phyloP scores from a whole-genome alignment of 1,140 invertebrate genomes.

The Drosophila teissieri region DNA sequence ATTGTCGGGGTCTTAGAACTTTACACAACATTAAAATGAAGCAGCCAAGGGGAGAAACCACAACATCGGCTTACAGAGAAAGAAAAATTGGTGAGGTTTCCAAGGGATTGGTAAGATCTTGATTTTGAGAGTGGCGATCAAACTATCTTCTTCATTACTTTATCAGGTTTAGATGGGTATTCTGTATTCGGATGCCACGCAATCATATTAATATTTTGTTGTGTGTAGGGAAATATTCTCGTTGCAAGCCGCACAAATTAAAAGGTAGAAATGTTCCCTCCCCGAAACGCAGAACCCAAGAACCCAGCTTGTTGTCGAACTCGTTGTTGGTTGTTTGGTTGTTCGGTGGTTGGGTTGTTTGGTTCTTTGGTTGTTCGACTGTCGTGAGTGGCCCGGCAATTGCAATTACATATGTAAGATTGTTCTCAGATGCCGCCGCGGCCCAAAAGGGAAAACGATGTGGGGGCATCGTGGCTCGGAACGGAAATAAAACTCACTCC shows the following conservation, averaged over 20 bases:
- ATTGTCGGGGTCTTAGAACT: slow-evolving; percentile 73
- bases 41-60: slow-evolving; percentile 25
- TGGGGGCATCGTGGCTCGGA: slow-evolving; percentile 56
- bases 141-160: not conserved
- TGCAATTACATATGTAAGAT: slow-evolving; percentile 78
- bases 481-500: slow-evolving; percentile 73
- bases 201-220: not conserved
- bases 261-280: slow-evolving; percentile 57
- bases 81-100: not conserved
- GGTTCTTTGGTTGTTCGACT: slow-evolving; percentile 35
- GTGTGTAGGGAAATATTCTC: slow-evolving; percentile 18
- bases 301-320: slow-evolving; percentile 46
- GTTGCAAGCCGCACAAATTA: slow-evolving; percentile 76
- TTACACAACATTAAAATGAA: slow-evolving; percentile 75
- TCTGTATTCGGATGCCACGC: not conserved
- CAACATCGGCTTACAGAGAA: not conserved
- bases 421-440: slow-evolving; percentile 44
- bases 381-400: slow-evolving; percentile 68
- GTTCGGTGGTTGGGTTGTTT: slow-evolving; percentile 17
- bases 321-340: slow-evolving; percentile 31
- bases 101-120: rapidly evolving
- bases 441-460: slow-evolving; percentile 61
- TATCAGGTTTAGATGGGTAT: not conserved
- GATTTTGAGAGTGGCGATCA: not conserved
- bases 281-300: slow-evolving; percentile 38